Evolutionary conservation across 2,888 invertebrate genomes (phyloP).

Genomic region (Drosophila silvestris): DNA sequence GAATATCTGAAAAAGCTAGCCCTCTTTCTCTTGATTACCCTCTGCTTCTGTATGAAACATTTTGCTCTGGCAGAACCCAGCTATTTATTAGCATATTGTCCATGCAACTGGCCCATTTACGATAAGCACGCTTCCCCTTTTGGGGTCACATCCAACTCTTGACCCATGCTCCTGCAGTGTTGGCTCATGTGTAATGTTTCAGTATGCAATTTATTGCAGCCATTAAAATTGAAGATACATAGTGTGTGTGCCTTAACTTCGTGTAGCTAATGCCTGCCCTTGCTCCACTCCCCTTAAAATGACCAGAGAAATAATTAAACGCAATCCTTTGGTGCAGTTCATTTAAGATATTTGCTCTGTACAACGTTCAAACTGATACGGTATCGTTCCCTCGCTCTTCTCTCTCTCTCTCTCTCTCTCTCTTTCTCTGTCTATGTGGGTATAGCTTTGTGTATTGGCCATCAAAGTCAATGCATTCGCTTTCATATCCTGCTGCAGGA

Average conservation of each 20-base stretch:
- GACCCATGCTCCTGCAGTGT: conserved; percentile 13
- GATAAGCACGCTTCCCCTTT: conserved; percentile 5
- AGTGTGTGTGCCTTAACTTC: conserved; percentile 4
- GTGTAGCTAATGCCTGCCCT: conserved; percentile 1
- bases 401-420: too few species aligned
- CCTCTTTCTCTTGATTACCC: conserved; percentile 20
- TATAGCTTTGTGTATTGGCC: conserved; percentile 15
- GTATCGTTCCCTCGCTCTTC: neutral
- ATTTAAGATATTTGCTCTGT: conserved; percentile 59
- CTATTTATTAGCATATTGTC: conserved; percentile 32
- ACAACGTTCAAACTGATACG: conserved; percentile 7
- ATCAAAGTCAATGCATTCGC: conserved; percentile 64
- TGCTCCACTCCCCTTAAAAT: neutral
- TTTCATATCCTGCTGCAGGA: conserved; percentile 69
- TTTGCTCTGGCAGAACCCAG: conserved; percentile 3
- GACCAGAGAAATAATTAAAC: conserved; percentile 66
- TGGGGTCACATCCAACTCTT: conserved; percentile 10
- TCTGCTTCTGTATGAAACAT: neutral
- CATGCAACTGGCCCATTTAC: conserved; percentile 24
- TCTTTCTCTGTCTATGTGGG: too few species aligned
- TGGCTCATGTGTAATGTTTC: conserved; percentile 48
- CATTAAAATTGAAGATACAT: conserved; percentile 45
- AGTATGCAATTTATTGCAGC: conserved; percentile 58
- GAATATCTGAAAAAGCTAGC: neutral
- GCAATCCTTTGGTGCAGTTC: conserved; percentile 45